Evolutionary conservation across 2,113 vertebrate species (phyloP).

Genomic region (Agelaius tricolor): DNA sequence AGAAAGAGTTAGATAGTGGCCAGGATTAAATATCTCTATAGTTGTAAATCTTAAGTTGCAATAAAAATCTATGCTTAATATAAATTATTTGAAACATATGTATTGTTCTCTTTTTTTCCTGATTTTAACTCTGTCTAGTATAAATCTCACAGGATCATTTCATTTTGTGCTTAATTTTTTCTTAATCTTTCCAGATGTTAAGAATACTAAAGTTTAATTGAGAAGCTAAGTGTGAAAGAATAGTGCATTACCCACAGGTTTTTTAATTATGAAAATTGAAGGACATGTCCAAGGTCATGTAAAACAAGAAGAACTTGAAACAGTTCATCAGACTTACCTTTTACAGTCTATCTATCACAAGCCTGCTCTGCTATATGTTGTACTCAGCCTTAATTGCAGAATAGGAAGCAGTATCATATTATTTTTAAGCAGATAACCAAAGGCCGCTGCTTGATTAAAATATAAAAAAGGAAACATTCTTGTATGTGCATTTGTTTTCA

Average conservation of each 20-base stretch:
- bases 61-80: background rate
- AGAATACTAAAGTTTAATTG: background rate
- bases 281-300: background rate
- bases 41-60: background rate
- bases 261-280: background rate
- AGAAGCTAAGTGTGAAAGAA: background rate
- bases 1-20: background rate
- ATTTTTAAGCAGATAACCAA: background rate
- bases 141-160: background rate
- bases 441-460: background rate
- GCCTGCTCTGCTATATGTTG: accelerated
- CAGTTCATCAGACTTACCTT: background rate
- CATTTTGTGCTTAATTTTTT: background rate
- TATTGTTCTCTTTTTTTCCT: accelerated
- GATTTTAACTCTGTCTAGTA: background rate
- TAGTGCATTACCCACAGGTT: background rate
- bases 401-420: background rate
- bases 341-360: background rate
- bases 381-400: background rate
- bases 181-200: background rate
- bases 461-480: background rate
- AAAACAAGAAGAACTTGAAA: background rate
- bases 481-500: background rate
- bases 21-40: background rate
- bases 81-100: accelerated